Evolutionary conservation across 2,888 invertebrate genomes (phyloP).

Genomic region (Microplitis manilae): DNA sequence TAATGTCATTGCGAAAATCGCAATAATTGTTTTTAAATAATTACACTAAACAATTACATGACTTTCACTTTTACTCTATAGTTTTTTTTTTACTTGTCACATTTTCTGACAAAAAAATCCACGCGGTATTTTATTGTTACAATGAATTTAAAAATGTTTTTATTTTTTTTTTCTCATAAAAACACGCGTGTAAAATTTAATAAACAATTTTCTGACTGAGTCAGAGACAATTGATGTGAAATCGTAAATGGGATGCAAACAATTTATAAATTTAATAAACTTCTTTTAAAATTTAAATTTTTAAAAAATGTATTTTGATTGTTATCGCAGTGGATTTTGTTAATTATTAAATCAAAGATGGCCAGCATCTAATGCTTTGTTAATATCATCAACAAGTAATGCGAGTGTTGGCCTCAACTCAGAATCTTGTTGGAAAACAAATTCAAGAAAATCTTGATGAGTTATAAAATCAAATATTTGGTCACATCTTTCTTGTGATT

Average conservation of each 20-base stretch:
- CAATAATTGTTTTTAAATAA: neutral
- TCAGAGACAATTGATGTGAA: slow-evolving; percentile 48
- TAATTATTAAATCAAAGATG: slow-evolving; percentile 62
- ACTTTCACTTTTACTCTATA: neutral
- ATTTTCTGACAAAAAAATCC: neutral
- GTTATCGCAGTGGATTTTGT: neutral
- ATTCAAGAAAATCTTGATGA: slow-evolving; percentile 67
- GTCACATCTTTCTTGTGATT: slow-evolving; percentile 85
- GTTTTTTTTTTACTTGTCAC: neutral
- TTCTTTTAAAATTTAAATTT: neutral
- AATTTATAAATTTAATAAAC: neutral
- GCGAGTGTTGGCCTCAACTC: slow-evolving; percentile 64
- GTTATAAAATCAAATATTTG: slow-evolving; percentile 78
- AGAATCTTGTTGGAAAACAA: slow-evolving; percentile 65
- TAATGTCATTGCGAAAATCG: neutral
- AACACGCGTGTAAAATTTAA: neutral
- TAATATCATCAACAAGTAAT: slow-evolving; percentile 66
- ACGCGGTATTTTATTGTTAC: neutral
- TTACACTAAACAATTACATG: neutral
- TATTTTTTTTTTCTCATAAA: neutral
- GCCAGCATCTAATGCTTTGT: slow-evolving; percentile 68
- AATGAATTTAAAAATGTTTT: neutral
- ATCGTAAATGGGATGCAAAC: slow-evolving; percentile 35
- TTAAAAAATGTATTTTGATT: slow-evolving; percentile 2
- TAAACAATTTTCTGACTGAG: slow-evolving; percentile 35